Base-by-base conservation (phyloP, 2,888 invertebrate species). In the Plagiodera versicolora region DNA sequence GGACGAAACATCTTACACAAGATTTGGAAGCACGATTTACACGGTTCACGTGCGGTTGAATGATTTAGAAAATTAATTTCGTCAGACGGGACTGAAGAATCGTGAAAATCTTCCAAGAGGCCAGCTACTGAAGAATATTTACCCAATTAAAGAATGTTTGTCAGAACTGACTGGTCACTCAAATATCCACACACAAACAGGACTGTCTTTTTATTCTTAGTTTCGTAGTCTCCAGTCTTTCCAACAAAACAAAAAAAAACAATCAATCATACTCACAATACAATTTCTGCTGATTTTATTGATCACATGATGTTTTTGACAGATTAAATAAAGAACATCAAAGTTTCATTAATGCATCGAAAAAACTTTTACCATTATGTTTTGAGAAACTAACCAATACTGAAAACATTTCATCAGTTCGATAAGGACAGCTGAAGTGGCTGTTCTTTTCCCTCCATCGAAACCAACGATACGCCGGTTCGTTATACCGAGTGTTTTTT, bases 1-100 rank as follows among this genome's bases (percentile, higher is more conserved):
- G 11, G 4, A n/a, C 49, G 50, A 10, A 39, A 44, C 17, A 44
- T 58, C 44, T 17, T 30, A 45, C 45, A 19, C 14, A 18, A 51
- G 32, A 51, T 58, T 52, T 39, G 20, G 18, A 14, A 19, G 58
- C 58, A 28, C 52, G 52, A 51, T 28, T 52, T 52, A 44, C 16
- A 20, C 52, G n/a, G 24, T 19, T 58, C 24, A 32, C 19, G 17
- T 53, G 39, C 53, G 44, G 44, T 20, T 45, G 53, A 16, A 44
- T 17, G 53, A 44, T 16, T 53, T 44, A 44, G 28, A 53, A 44
- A 53, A 44, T 53, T 28, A 44, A 52, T 39, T 39, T 14, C 39
- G 14, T 39, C 14, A 3, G 39, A 39, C 39, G 39, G 39, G 39
- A 14, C 39, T 3, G 39, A 39, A n/a, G 11, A 39, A 39, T 39